Conservation (phyloP, 1,140 invertebrate species). For the Pogonus chalceus region DNA sequence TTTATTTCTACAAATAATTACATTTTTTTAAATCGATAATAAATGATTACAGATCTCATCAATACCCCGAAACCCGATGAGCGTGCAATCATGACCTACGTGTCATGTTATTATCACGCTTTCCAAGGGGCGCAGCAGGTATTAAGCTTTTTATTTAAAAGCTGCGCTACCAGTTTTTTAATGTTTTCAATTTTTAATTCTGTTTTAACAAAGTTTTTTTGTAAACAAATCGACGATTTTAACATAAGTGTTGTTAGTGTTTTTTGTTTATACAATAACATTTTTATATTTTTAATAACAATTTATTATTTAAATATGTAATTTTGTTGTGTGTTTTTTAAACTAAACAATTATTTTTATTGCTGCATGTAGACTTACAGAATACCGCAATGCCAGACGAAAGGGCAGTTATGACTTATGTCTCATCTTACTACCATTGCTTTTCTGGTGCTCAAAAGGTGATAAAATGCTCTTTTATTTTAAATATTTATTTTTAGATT, state of each 20-base stretch:
- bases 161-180: conserved; percentile 35
- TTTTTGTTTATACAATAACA: neutral
- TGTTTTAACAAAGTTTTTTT: conserved; percentile 11
- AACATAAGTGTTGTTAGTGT: conserved; percentile 17
- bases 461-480: no score
- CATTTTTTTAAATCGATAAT: neutral
- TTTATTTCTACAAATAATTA: no score
- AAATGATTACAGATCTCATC: conserved; percentile 77
- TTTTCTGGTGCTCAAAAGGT: conserved; percentile 99
- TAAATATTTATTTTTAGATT: no score
- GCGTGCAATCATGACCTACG: conserved; percentile 96
- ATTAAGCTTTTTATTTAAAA: conserved; percentile 31
- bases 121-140: conserved; percentile 98
- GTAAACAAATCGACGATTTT: conserved; percentile 21
- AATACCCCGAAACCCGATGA: conserved; percentile 96
- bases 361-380: conserved; percentile 79
- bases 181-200: conserved; percentile 22
- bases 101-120: conserved; percentile 98
- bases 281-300: conserved; percentile 7
- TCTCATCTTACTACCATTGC: conserved; percentile 99
- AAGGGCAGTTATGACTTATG: conserved; percentile 98
- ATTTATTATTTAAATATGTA: neutral
- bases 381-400: conserved; percentile 98
- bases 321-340: neutral
- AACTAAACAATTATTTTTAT: neutral